A percentile compares a stretch with the other conserved stretches of the same genome.
Evolutionary conservation across 2,888 invertebrate genomes (phyloP).

Genomic region (Meta bourneti): DNA sequence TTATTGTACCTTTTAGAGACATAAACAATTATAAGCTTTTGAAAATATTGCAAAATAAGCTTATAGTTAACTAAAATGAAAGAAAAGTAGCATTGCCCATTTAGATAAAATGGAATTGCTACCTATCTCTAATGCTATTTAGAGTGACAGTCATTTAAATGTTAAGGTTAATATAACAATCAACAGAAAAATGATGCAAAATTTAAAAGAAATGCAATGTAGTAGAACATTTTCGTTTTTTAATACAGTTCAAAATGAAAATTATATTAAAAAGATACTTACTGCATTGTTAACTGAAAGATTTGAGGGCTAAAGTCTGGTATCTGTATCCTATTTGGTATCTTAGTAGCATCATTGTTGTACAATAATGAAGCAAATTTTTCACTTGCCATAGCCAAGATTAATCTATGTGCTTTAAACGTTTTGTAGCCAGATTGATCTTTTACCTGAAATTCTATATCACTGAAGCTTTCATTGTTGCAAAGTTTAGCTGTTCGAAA

Average conservation of each 20-base stretch:
- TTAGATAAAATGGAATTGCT: too few species aligned
- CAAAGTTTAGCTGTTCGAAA: constrained; percentile 9
- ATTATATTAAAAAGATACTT: constrained; percentile 18
- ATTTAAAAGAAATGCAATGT: neutral
- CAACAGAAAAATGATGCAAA: neutral
- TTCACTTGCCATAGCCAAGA: constrained; percentile 35
- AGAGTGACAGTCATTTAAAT: neutral
- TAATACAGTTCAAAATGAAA: neutral
- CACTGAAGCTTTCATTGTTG: constrained; percentile 27
- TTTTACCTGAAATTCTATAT: constrained; percentile 18
- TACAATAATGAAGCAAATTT: constrained; percentile 10
- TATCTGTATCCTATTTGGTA: neutral
- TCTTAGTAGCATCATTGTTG: neutral
- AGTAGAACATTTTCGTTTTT: neutral
- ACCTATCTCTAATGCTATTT: neutral
- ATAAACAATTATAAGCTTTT: too few species aligned
- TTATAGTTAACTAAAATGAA: too few species aligned
- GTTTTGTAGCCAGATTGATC: neutral
- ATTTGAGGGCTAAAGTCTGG: neutral
- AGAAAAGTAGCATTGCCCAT: too few species aligned
- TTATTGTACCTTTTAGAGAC: too few species aligned
- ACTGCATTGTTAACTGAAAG: constrained; percentile 29
- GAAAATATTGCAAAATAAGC: too few species aligned
- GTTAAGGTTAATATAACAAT: neutral
- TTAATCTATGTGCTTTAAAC: constrained; percentile 35